These are phyloP conservation scores for Pentamera pediparva DNA, from an alignment of 53 echinoderm and acorn worm species.

Conservation along the genomic window DNA sequence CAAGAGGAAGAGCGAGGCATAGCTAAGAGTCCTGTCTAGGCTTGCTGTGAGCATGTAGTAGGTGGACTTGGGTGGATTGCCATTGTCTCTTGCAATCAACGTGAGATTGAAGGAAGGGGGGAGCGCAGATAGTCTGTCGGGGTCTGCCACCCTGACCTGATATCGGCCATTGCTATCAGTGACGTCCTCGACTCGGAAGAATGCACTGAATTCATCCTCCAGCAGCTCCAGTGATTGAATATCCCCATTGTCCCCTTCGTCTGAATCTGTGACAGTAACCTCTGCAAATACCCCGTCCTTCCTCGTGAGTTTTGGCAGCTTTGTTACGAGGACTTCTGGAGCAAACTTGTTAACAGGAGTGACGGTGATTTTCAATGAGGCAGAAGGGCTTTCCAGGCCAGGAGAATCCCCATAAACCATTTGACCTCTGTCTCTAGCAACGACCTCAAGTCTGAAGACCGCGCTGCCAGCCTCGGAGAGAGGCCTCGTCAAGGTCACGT, in stretches of 20 bases:
- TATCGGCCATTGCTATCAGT: slow-evolving; percentile 46
- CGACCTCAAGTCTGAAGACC: slow-evolving; percentile 54
- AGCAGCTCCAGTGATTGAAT: slow-evolving; percentile 52
- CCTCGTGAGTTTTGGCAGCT: slow-evolving; percentile 53
- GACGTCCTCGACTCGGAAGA: slow-evolving; percentile 35
- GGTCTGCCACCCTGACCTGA: slow-evolving; percentile 50
- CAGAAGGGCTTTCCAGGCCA: slow-evolving; percentile 45
- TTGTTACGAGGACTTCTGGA: slow-evolving; percentile 58
- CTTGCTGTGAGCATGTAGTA: slow-evolving; percentile 49
- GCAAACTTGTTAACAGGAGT: slow-evolving; percentile 74
- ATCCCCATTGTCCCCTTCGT: slow-evolving; percentile 72
- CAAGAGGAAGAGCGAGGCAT: slow-evolving; percentile 57
- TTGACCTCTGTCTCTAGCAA: slow-evolving; percentile 86
- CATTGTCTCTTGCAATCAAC: slow-evolving; percentile 69
- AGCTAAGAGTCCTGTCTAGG: slow-evolving; percentile 52
- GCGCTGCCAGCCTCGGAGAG: slow-evolving; percentile 39
- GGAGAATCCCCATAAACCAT: slow-evolving; percentile 72
- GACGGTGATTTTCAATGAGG: slow-evolving; percentile 48
- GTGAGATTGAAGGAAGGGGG: slow-evolving; percentile 71
- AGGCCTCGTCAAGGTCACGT: slow-evolving; percentile 80
- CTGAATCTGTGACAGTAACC: slow-evolving; percentile 71
- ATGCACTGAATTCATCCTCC: slow-evolving; percentile 58
- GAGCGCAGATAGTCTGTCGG: slow-evolving; percentile 17
- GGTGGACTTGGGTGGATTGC: slow-evolving; percentile 61
- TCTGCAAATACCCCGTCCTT: slow-evolving; percentile 73